Evolutionary conservation across 2,888 invertebrate genomes (phyloP).

Genomic region (Dynastes hyllus): DNA sequence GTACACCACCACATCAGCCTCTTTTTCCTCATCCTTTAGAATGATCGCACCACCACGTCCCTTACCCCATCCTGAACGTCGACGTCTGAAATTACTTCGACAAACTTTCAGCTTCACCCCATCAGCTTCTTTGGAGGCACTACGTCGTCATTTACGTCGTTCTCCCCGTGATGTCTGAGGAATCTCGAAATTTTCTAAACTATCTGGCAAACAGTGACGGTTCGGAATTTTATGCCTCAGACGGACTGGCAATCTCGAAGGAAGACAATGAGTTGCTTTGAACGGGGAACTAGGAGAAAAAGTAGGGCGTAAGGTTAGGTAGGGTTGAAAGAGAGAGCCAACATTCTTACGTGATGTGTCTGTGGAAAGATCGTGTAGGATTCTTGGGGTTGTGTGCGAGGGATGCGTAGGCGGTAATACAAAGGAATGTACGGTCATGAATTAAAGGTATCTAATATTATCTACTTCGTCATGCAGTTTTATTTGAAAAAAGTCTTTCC

Average conservation of each 20-base stretch:
- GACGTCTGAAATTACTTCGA: slow-evolving; percentile 35
- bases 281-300: background rate
- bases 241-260: background rate
- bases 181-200: slow-evolving; percentile 31
- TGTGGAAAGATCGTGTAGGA: too few species aligned
- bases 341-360: too few species aligned
- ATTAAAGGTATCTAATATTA: too few species aligned
- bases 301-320: background rate
- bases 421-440: too few species aligned
- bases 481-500: too few species aligned
- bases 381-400: too few species aligned
- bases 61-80: background rate
- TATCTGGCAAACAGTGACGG: slow-evolving; percentile 34
- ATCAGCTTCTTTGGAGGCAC: background rate
- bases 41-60: too few species aligned
- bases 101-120: slow-evolving; percentile 32
- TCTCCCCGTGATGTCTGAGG: background rate
- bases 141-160: background rate
- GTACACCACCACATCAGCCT: too few species aligned
- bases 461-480: too few species aligned
- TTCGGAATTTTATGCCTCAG: slow-evolving; percentile 19
- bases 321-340: too few species aligned
- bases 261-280: background rate
- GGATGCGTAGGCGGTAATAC: too few species aligned
- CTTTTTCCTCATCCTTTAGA: too few species aligned